These are phyloP conservation scores for Ploceus nigricollis DNA, from an alignment of 2,113 vertebrate genomes.

Conservation along the genomic window DNA sequence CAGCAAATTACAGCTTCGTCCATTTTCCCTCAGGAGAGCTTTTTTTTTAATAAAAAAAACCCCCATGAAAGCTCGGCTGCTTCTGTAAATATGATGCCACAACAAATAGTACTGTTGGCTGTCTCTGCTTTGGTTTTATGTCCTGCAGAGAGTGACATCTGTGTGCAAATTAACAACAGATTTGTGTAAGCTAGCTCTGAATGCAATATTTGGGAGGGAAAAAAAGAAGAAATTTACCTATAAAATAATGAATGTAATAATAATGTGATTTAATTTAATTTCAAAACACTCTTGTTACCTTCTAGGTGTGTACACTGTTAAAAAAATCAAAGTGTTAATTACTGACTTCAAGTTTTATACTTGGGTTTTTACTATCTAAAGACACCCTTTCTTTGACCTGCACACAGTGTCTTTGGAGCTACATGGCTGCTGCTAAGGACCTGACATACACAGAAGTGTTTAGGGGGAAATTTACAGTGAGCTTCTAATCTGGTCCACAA, in stretches of 20 bases:
- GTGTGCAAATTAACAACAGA: conserved; percentile 80
- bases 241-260: conserved; percentile 41
- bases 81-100: conserved; percentile 71
- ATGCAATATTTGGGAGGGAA: not conserved
- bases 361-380: not conserved
- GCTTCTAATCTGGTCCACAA: not conserved
- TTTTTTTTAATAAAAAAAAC: conserved; percentile 32
- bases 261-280: conserved; percentile 36
- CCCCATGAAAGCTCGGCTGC: conserved; percentile 53
- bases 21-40: conserved; percentile 59
- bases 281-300: conserved; percentile 35
- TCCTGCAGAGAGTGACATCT: conserved; percentile 79
- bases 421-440: not conserved
- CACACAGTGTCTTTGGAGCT: not conserved
- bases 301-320: not conserved
- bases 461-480: not conserved
- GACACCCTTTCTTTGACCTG: not conserved
- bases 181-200: conserved; percentile 70
- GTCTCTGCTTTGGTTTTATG: conserved; percentile 74
- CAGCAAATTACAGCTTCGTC: conserved; percentile 52
- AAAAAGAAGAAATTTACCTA: not conserved
- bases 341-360: not conserved
- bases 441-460: not conserved
- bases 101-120: conserved; percentile 74
- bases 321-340: not conserved